Base-by-base conservation (phyloP, 2,888 invertebrate species). In the Drosophila quinaria region DNA sequence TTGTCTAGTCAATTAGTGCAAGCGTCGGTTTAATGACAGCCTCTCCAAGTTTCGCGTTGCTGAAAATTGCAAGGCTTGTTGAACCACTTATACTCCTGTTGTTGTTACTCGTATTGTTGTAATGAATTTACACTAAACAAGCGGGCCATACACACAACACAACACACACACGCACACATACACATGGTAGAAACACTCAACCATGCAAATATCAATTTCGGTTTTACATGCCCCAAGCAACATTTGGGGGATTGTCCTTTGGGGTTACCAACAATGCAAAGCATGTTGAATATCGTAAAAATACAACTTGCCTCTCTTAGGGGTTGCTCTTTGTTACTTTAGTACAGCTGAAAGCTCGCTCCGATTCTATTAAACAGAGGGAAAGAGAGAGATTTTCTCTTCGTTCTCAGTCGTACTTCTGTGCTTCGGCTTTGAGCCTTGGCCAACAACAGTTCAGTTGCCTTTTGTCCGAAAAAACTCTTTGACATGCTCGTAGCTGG, bases 171-270 rank as follows among this genome's bases (percentile, higher is more conserved):
- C 55, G 39, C 37, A 42, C 50, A 59, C 69, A 58, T 41, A 41
- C 19, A 37, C 4, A 33, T 31, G 59, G 42, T 44, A 70, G 54
- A 61, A 47, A 71, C 62, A 70, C 68, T 78, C 74, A 68, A 55
- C 66, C 63, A 67, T 67, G 61, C 81, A 80, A 83, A 85, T 87
- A 84, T 78, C 83, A 88, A 88, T 88, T 88, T 84, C 64, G 88
- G 86, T 68, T 80, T 71, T 58, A 85, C 86, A 70, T 73, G 82
- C 78, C 59, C 63, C 61, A 65, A 67, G 63, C 56, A 65, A 41
- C 58, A 44, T 44, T 58, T 44, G 50, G 56, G 41, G 58, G 22
- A 33, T 47, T 54, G 17, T 51, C 33, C 66, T 64, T 37, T 44
- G 62, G 33, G 41, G n/a, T 55, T 29, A 15, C 35, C 10, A 31